Evolutionary conservation across 2,888 invertebrate genomes (phyloP).

Genomic region (Julus scanicus): DNA sequence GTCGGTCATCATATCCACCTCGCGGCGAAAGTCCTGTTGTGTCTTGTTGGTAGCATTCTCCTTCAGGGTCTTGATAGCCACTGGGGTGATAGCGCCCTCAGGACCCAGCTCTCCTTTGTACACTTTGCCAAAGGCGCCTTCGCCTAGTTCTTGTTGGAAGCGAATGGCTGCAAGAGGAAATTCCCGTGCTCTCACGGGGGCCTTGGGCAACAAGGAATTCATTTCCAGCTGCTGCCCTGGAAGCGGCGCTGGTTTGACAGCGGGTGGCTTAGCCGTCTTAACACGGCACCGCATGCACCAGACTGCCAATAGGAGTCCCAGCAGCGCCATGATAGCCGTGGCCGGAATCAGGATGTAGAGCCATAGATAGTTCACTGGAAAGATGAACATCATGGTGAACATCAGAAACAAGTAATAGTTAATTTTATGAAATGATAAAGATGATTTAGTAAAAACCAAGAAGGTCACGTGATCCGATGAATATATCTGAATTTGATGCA

Average conservation of each 20-base stretch:
- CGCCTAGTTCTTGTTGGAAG: conserved; percentile 91
- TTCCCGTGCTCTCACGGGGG: conserved; percentile 78
- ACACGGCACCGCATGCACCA: conserved; percentile 61
- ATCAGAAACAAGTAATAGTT: too few species aligned
- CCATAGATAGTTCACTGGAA: conserved; percentile 80
- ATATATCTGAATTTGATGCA: too few species aligned
- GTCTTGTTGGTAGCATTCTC: conserved; percentile 92
- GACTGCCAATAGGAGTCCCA: conserved; percentile 60
- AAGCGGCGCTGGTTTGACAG: conserved; percentile 70
- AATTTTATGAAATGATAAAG: too few species aligned
- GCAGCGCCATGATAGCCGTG: conserved; percentile 64
- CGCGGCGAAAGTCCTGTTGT: conserved; percentile 89
- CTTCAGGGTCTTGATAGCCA: conserved; percentile 93
- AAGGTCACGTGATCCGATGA: too few species aligned
- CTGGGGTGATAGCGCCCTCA: conserved; percentile 73
- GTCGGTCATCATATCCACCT: conserved; percentile 94
- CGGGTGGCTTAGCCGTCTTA: conserved; percentile 79
- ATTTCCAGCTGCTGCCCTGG: conserved; percentile 76
- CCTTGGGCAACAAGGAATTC: conserved; percentile 76
- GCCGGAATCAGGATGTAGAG: conserved; percentile 77
- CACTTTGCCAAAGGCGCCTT: conserved; percentile 97
- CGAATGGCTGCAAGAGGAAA: conserved; percentile 73
- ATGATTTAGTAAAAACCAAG: too few species aligned
- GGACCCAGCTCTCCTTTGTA: conserved; percentile 87
- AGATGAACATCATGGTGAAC: too few species aligned